Evolutionary conservation across 2,888 invertebrate genomes (phyloP).

Genomic region (Scaptomyza flava): DNA sequence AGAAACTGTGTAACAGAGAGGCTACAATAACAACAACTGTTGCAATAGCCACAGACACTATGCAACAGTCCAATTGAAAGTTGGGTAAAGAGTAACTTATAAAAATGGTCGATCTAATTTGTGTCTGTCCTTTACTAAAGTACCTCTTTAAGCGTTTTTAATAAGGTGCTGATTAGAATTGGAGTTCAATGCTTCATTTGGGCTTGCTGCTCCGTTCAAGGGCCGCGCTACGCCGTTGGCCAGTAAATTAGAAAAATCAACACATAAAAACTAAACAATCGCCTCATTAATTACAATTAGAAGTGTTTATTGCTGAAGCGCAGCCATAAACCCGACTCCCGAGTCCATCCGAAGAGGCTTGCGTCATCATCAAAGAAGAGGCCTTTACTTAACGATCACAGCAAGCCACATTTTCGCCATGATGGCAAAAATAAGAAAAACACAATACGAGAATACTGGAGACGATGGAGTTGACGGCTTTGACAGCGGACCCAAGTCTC

Average conservation of each 20-base stretch:
- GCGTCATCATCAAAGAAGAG: constrained; percentile 73
- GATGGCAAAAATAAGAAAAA: constrained; percentile 7
- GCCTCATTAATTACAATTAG: constrained; percentile 80
- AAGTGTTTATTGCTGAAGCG: constrained; percentile 76
- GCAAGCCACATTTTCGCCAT: constrained; percentile 50
- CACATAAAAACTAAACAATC: constrained; percentile 77
- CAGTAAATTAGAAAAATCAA: constrained; percentile 67
- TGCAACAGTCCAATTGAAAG: background rate
- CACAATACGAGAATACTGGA: constrained; percentile 1
- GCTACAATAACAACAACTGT: constrained; percentile 5
- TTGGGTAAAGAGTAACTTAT: background rate
- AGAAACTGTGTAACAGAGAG: constrained; percentile 1
- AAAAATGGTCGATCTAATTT: constrained; percentile 8
- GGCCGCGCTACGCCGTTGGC: constrained; percentile 18
- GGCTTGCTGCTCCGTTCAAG: constrained; percentile 15
- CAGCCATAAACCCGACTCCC: constrained; percentile 61
- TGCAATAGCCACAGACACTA: constrained; percentile 2
- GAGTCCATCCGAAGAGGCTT: constrained; percentile 47
- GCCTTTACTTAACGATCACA: constrained; percentile 66
- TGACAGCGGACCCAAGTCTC: constrained; percentile 56
- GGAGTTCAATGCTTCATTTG: constrained; percentile 68
- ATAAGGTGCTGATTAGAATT: constrained; percentile 26
- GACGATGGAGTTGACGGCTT: constrained; percentile 46
- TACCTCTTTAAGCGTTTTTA: constrained; percentile 5
- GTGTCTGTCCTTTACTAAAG: background rate